Evolutionary conservation across 2,888 invertebrate genomes (phyloP), one percentile per base, ranked within the genome.

Genomic region (Hyppa rectilinea): DNA sequence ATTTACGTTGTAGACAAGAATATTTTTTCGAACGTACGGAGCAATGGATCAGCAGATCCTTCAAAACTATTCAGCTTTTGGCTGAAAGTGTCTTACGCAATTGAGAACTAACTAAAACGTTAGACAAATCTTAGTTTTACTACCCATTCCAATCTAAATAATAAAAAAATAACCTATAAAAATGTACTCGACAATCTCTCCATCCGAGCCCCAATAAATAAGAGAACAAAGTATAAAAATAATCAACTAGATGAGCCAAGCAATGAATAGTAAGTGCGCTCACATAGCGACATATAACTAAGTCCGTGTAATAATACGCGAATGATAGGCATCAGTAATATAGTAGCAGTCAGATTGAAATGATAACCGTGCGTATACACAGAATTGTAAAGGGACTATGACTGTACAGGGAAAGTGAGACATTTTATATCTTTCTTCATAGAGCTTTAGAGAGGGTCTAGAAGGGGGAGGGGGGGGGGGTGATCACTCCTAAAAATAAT

Each of bases 271-370:
- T 78, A 72, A 79, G 31, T 36, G 14, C 40, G 38, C 47, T 36
- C 61, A 64, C 80, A 67, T 72, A 83, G 71, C 53, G 60, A 58
- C 63, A 20, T 65, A 47, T 74, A 71, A 69, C 69, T 34, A 45
- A 68, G 62, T 73, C 49, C 59, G 45, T 73, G 78, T 86, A 87
- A 84, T 80, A 76, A 84, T 82, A 85, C 73, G 72, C 68, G 75
- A 47, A 80, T 84, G 87, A 84, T 81, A 83, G 38, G 77, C 78
- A 81, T 80, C 83, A 84, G 81, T 81, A 79, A 83, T 78, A 81
- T 83, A 80, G 83, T 60, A 69, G 58, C 71, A 70, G 75, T 69
- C 55, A 83, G 83, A 85, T 85, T 53, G 58, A 74, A 55, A 66
- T 80, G 64, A 79, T 79, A 83, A 79, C 75, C 71, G 64, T 20